A percentile compares a stretch with the other conserved stretches of the same genome.
Conservation (phyloP, 1,140 invertebrate species). For the Lucilia cuprina region DNA sequence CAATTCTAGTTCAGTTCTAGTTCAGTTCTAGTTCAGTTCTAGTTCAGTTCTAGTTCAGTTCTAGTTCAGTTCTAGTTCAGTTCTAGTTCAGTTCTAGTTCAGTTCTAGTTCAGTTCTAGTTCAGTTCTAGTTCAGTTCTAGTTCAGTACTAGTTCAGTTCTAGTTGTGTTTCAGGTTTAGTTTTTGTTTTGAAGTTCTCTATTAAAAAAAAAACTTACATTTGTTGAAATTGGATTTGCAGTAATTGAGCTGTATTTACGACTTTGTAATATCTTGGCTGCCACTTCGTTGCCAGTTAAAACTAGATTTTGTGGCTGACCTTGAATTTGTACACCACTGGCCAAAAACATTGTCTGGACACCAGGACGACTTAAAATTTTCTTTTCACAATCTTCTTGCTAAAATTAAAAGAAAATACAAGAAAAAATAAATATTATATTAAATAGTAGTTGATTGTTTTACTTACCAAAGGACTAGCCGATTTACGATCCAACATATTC, state of each 20-base stretch:
- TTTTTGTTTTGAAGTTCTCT: too few species aligned
- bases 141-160: too few species aligned
- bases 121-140: too few species aligned
- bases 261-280: constrained; percentile 53
- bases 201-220: neutral
- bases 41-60: too few species aligned
- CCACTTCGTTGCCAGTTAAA: constrained; percentile 55
- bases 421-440: too few species aligned
- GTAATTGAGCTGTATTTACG: constrained; percentile 40
- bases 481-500: constrained; percentile 62
- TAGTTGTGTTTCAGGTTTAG: too few species aligned
- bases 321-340: constrained; percentile 53
- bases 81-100: too few species aligned
- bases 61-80: too few species aligned
- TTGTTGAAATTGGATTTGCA: neutral
- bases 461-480: constrained; percentile 53
- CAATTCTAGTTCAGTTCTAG: too few species aligned
- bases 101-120: too few species aligned
- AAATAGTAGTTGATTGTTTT: neutral
- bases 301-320: constrained; percentile 56
- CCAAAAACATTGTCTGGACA: constrained; percentile 47
- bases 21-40: too few species aligned
- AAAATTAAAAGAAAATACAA: neutral
- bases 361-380: constrained; percentile 39
- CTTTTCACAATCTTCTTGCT: constrained; percentile 53